Evolutionary conservation across 1,140 invertebrate genomes (phyloP), one percentile per base, ranked within the genome.

Genomic region (Apis florea): DNA sequence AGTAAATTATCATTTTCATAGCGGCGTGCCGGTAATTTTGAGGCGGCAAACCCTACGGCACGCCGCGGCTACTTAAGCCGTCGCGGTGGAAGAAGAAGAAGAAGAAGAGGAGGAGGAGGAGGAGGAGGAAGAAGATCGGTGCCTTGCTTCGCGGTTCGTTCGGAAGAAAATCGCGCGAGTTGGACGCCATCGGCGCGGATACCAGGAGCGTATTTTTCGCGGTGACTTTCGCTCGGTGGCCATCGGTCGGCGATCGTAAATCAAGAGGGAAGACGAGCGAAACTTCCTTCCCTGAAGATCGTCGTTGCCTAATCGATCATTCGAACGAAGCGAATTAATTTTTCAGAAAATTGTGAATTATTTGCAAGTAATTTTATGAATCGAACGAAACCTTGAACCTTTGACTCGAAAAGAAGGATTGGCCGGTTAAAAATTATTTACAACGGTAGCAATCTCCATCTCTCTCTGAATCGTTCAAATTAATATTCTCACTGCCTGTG

Each of bases 1-100:
- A 91, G 90, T 92, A 92, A 92, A 92, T 92, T 91, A 91, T 92
- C 90, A 90, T 92, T 92, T 92, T 92, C 91, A 92, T 92, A 91
- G 89, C 89, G 87, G 76, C 86, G 79, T 82, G 83, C 82, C 87
- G 89, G 89, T 91, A 88, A 92, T 92, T 90, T 92, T 89, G 86
- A 89, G 89, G 88, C 85, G 79, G 68, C 76, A 58, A 77, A 71
- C 85, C 84, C 86, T 85, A 85, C 85, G 86, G 87, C 86, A 31
- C 54, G 82, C 59, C 77, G 26, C 12, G 58, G 85, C 86, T 89
- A 88, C 87, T 83, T 85, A 85, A 87, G 76, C 54, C 84, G 69
- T 26, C 78, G 86, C 80, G 76, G 83, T 83, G 78, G 78, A 64
- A 80, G 56, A 17, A 54, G 8, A 17, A 54, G 8, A 17, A 12